Evolutionary conservation across 2,797 vertebrate genomes (phyloP).

Genomic region (Cuniculus paca): DNA sequence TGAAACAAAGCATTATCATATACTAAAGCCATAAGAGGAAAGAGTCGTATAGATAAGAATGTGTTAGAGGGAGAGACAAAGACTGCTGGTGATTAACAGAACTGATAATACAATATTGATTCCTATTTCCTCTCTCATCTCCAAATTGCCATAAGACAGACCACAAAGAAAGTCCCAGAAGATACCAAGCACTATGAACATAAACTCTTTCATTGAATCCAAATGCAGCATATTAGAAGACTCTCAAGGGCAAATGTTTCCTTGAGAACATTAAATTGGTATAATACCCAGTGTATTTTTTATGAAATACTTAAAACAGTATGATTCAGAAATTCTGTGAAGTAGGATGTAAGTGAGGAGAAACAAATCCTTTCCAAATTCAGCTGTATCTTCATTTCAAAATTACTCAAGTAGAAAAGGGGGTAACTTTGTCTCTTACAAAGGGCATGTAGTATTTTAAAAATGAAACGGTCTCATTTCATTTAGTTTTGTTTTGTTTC

Average conservation of each 20-base stretch:
- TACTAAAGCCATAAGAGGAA: not conserved
- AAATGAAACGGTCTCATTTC: not conserved
- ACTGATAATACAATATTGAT: constrained; percentile 63
- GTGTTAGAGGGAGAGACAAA: not conserved
- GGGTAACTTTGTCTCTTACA: not conserved
- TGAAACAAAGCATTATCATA: not conserved
- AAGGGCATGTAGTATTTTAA: not conserved
- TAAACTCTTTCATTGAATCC: constrained; percentile 60
- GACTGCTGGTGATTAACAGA: constrained; percentile 43
- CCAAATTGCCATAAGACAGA: constrained; percentile 61
- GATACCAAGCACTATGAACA: constrained; percentile 40
- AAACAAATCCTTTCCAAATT: not conserved
- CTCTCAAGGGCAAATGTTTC: constrained; percentile 56
- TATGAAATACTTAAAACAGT: constrained; percentile 55
- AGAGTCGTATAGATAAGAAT: not conserved
- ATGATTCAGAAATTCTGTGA: constrained; percentile 54
- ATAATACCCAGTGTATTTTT: constrained; percentile 22
- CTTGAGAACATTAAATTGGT: constrained; percentile 62
- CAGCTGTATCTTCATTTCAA: constrained; percentile 62
- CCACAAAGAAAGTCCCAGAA: constrained; percentile 59
- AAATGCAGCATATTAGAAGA: constrained; percentile 56
- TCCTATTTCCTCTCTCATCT: constrained; percentile 67
- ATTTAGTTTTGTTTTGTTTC: constrained; percentile 6
- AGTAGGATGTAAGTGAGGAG: not conserved
- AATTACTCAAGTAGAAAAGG: not conserved